Evolutionary conservation across 2,797 vertebrate genomes (phyloP).

Genomic region (Argya squamiceps): DNA sequence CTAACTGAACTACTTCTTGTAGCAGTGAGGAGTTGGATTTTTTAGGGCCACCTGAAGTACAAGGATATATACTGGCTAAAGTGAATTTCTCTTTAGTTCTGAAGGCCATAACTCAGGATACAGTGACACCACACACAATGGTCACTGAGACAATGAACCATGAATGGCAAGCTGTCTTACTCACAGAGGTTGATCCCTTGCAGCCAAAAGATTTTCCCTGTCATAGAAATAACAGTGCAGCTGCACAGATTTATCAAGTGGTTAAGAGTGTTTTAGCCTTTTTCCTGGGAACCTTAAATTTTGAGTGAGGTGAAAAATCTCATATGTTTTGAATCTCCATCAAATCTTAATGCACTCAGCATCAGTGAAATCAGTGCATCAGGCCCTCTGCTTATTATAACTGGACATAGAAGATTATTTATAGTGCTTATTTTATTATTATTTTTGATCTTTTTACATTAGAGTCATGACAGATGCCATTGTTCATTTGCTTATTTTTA

Average conservation of each 20-base stretch:
- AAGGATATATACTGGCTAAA: fast-evolving
- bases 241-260: neutral
- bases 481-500: neutral
- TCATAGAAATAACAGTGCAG: neutral
- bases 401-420: neutral
- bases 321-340: fast-evolving
- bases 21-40: neutral
- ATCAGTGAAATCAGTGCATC: neutral
- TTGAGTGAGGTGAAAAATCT: fast-evolving
- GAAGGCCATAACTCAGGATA: neutral
- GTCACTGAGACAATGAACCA: neutral
- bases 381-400: neutral
- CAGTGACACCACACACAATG: neutral
- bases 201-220: neutral
- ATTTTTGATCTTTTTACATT: neutral
- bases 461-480: neutral
- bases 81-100: neutral
- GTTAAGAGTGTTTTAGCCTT: neutral
- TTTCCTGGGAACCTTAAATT: neutral
- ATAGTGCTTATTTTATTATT: neutral
- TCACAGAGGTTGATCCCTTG: neutral
- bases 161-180: neutral
- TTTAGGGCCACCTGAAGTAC: neutral
- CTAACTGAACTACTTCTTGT: neutral
- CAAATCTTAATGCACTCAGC: neutral